phyloP scores from a whole-genome alignment of 1,140 invertebrate species.

The Camponotus floridanus region DNA sequence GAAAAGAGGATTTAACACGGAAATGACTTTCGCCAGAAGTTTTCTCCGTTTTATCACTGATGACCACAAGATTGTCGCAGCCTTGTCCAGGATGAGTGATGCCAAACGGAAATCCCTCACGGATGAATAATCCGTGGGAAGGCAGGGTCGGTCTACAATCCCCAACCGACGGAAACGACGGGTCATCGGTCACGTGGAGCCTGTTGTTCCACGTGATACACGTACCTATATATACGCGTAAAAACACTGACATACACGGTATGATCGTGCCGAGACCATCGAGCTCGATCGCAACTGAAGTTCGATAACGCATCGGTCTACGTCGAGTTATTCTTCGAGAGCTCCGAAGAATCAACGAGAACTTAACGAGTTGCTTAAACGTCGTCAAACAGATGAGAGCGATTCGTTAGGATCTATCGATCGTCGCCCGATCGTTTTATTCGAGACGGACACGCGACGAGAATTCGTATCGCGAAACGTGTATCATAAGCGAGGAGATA shows the following conservation, averaged over 20 bases:
- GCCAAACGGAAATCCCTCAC: slow-evolving; percentile 53
- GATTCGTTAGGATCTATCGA: slow-evolving; percentile 37
- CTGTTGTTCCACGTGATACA: slow-evolving; percentile 34
- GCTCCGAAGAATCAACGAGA: slow-evolving; percentile 7
- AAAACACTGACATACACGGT: slow-evolving; percentile 17
- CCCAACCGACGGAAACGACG: slow-evolving; percentile 28
- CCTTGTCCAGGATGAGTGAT: slow-evolving; percentile 36
- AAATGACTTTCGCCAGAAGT: slow-evolving; percentile 47
- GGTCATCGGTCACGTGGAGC: slow-evolving; percentile 22
- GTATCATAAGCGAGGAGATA: slow-evolving; percentile 50
- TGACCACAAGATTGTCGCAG: slow-evolving; percentile 46
- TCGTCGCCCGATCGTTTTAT: slow-evolving; percentile 32
- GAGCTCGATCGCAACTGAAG: slow-evolving; percentile 37
- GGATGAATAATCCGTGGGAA: slow-evolving; percentile 18
- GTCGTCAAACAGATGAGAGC: neutral
- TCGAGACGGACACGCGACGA: slow-evolving; percentile 12
- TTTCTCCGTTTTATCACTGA: slow-evolving; percentile 54
- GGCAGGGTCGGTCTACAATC: slow-evolving; percentile 30
- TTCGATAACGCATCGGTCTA: slow-evolving; percentile 57
- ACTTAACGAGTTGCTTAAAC: slow-evolving; percentile 28
- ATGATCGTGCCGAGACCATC: slow-evolving; percentile 47
- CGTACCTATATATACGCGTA: slow-evolving; percentile 27
- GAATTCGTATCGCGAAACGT: slow-evolving; percentile 24
- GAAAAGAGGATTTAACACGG: slow-evolving; percentile 20
- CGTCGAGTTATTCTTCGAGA: slow-evolving; percentile 26